Evolutionary conservation across 92 coral and sea anemone genomes (phyloP), one percentile per base, ranked within the genome.

Genomic region (Epizoanthus scotinus): DNA sequence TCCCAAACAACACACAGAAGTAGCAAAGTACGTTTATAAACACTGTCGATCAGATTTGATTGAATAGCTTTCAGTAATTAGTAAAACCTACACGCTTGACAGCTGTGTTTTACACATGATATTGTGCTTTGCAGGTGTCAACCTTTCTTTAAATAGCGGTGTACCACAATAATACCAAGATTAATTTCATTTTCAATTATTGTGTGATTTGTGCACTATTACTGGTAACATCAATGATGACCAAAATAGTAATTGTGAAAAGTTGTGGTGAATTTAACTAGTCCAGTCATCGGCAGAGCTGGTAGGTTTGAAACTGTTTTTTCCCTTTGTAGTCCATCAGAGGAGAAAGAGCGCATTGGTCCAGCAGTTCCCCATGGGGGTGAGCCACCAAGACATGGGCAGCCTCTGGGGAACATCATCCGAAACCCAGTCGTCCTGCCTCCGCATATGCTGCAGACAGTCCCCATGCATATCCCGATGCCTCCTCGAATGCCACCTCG

Each of bases 321-420:
- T 36, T 85, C 68, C 44, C 62, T 64, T 58, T 49, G 21, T 88
- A 95, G 99, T n/a, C 91, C 98, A 10, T 94, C 94, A 26, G 93
- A 93, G 58, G 98, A 93, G 66, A 85, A 87, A 64, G 99, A 95
- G 72, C 90, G 96, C 61, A 95, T 95, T 31, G 99, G 99, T 50
- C 99, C 99, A 8, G 90, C 91, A 78, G 97, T 87, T n/a, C 97
- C 98, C 2, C 28, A 25, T 12, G 88, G 87, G 4, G 85, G 71
- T 7, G 84, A 78, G 24, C 86, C 87, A 21, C 87, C 24, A 28
- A 64, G 50, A 9, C 72, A 18, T 5, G 83, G 73, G 25, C 63
- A 63, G 2, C 47, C 42, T 3, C 63, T 79, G 31, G 72, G 50
- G 52, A 55, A 77, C 21, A 83, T 59, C 67, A 63, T 64, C 38